Evolutionary conservation across 2,113 vertebrate genomes (phyloP).

Genomic region (Megaceryle torquata): DNA sequence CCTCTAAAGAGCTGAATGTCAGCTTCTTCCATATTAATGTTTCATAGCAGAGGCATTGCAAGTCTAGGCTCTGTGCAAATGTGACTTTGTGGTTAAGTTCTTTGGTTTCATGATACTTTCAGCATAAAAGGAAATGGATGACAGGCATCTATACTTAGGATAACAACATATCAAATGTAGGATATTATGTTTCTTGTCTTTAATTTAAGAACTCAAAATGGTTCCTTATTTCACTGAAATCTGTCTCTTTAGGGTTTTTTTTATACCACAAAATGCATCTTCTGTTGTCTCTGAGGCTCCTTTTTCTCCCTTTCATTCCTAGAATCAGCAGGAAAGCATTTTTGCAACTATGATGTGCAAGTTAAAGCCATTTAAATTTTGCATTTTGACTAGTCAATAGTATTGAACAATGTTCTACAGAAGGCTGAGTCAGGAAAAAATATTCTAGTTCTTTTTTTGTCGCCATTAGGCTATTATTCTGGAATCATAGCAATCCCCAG

Average conservation of each 20-base stretch:
- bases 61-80: neutral
- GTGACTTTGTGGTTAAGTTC: neutral
- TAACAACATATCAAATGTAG: neutral
- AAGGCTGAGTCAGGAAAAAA: slow-evolving; percentile 1
- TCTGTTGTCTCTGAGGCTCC: neutral
- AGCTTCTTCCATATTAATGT: neutral
- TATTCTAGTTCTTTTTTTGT: neutral
- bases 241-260: neutral
- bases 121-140: neutral
- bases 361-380: slow-evolving; percentile 11
- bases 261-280: neutral
- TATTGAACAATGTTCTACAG: slow-evolving; percentile 2
- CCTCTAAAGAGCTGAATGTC: neutral
- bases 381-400: slow-evolving; percentile 11
- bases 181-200: slow-evolving; percentile 19
- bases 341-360: neutral
- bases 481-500: neutral
- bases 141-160: neutral
- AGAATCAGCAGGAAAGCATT: neutral
- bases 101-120: neutral
- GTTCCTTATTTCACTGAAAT: neutral
- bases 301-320: neutral
- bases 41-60: neutral
- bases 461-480: neutral
- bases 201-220: slow-evolving; percentile 4